Base-by-base conservation (phyloP, 2,888 invertebrate species). In the Cryptus viduatorius region DNA sequence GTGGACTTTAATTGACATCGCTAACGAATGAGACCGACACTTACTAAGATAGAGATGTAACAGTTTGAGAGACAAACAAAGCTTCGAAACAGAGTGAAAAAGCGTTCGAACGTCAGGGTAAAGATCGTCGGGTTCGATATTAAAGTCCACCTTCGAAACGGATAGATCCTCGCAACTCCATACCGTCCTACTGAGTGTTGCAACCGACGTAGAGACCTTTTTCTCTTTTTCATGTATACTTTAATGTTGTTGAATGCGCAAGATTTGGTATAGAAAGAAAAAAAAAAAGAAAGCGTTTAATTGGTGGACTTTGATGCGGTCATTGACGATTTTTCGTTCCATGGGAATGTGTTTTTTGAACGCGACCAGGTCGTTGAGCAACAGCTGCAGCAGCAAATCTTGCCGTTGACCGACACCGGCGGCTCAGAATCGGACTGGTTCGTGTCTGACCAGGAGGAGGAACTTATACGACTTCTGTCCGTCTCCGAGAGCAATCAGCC, bases 391-490 rank as follows among this genome's bases (percentile, higher is more conserved):
- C 92, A 91, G 87, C 92, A 91, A 88, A 92, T 92, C 88, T 89
- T 92, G 83, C 89, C 91, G 89, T 88, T 91, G 86, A 86, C 90
- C 89, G 90, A 91, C 88, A 89, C 92, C 85, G 92, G 94, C 87
- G 96, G 96, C 93, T 96, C 96, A 44, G 96, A 96, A 93, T 96
- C 96, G 67, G 97, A 97, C 92, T 95, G 96, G 95, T 96, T 96
- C 94, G 96, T 96, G 92, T 97, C 97, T 24, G 97, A 97, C 92
- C 96, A 97, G 94, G 97, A 97, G 92, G 97, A 97, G 88, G 97
- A 97, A 94, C 94, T 97, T 69, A 94, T 97, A 90, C 96, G 96
- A 89, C 96, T 97, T 90, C 94, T 97, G 89, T 96, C 96, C 94
- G 96, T 88, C 89, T 90, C 88, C 87, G 93, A 93, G 89, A 92